A percentile compares a stretch with the other conserved stretches of the same genome.
Conservation (phyloP, 1,140 invertebrate species). For the Metaphire vulgaris region DNA sequence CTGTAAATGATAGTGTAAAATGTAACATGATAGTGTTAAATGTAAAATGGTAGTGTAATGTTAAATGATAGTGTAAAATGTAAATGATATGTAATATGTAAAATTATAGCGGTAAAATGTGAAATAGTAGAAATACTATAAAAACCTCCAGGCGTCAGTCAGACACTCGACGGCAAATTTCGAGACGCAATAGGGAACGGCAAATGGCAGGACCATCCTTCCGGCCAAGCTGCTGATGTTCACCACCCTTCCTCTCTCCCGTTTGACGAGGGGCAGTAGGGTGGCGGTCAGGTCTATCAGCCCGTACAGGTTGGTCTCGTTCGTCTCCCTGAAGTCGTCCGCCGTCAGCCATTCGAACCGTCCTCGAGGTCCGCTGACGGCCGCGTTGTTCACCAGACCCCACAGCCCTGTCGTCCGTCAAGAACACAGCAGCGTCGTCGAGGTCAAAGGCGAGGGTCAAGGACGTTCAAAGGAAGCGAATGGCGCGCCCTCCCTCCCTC, state of each 20-base stretch:
- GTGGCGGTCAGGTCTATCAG: slow-evolving; percentile 4
- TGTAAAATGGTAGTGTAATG: too few species aligned
- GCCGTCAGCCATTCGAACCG: slow-evolving; percentile 7
- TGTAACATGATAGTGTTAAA: too few species aligned
- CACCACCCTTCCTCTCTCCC: background rate
- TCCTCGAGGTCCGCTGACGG: background rate
- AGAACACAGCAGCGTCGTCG: too few species aligned
- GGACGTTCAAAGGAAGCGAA: too few species aligned
- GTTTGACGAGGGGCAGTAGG: slow-evolving; percentile 9
- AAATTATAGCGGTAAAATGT: too few species aligned
- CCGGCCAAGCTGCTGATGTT: background rate
- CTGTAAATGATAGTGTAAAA: too few species aligned
- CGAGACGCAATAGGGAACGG: background rate
- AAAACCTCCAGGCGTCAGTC: too few species aligned
- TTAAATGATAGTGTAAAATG: too few species aligned
- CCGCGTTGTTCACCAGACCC: slow-evolving; percentile 13
- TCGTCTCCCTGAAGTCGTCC: background rate
- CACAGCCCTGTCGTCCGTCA: slow-evolving; percentile 9
- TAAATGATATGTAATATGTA: too few species aligned
- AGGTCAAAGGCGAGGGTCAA: too few species aligned
- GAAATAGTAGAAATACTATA: too few species aligned
- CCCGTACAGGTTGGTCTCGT: background rate
- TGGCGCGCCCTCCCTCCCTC: too few species aligned
- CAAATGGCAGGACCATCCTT: background rate
- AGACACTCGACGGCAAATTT: background rate